Evolutionary conservation across 2,888 invertebrate genomes (phyloP).

Genomic region (Chymomyza caudatula): DNA sequence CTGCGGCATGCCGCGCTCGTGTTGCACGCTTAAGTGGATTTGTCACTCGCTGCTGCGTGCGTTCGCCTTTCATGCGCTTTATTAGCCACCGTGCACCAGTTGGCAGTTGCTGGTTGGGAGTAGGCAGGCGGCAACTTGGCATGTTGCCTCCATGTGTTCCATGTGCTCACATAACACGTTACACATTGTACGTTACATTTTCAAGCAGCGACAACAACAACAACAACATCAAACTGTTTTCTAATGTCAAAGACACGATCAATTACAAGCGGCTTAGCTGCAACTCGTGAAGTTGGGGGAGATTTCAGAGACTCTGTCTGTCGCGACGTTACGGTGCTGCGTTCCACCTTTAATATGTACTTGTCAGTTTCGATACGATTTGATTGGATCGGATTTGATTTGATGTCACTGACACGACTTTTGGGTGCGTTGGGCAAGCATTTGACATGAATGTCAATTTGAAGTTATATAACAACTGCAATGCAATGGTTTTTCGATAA

Average conservation of each 20-base stretch:
- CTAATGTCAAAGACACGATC: conserved; percentile 68
- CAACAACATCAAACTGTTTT: conserved; percentile 38
- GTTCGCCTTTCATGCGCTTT: conserved; percentile 57
- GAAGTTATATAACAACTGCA: background rate
- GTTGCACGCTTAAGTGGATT: conserved; percentile 71
- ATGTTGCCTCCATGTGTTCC: background rate
- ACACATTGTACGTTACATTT: conserved; percentile 41
- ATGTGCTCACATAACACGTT: background rate
- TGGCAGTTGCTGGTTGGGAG: conserved; percentile 34
- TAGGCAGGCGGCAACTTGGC: background rate
- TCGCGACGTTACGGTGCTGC: background rate
- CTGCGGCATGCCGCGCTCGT: conserved; percentile 24
- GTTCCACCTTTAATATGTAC: background rate
- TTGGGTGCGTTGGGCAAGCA: background rate
- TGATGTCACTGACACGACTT: background rate
- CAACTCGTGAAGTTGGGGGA: background rate
- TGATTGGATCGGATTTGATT: background rate
- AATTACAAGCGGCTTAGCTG: conserved; percentile 60
- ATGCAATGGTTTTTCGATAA: no score
- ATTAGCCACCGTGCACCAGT: conserved; percentile 67
- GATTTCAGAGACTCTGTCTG: background rate
- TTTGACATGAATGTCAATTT: background rate
- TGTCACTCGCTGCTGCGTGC: conserved; percentile 50
- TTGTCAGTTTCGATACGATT: background rate
- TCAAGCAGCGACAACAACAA: conserved; percentile 25